phyloP scores from a whole-genome alignment of 2,113 vertebrate genomes.

The Cephalophus harveyi region DNA sequence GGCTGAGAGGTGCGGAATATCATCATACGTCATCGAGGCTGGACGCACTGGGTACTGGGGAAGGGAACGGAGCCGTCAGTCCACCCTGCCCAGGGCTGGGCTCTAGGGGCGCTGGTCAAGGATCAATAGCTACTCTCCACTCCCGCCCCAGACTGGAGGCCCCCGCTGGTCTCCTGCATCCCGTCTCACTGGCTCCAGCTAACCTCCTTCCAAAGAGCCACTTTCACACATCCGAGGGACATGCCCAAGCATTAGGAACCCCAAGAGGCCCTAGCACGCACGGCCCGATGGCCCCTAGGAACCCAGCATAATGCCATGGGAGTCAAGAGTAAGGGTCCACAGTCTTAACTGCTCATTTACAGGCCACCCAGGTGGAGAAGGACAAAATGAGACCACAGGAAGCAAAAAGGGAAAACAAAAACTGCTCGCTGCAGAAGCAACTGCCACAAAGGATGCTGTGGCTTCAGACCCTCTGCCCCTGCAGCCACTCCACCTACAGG shows the following conservation, averaged over 20 bases:
- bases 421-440: not conserved
- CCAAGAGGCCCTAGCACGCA: not conserved
- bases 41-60: constrained; percentile 95
- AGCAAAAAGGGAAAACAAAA: not conserved
- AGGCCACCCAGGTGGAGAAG: not conserved
- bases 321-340: not conserved
- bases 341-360: not conserved
- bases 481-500: not conserved
- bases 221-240: not conserved
- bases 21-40: constrained; percentile 92
- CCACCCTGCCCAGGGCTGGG: not conserved
- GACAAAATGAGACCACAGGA: not conserved
- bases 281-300: not conserved
- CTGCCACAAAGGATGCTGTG: not conserved
- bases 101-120: not conserved
- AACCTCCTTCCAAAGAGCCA: not conserved
- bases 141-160: not conserved
- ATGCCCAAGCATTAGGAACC: not conserved
- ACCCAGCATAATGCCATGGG: rapidly evolving
- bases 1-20: constrained; percentile 90
- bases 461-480: not conserved
- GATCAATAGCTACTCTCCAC: not conserved
- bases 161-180: not conserved
- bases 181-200: not conserved
- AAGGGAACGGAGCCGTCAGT: constrained; percentile 7